Evolutionary conservation across 2,888 invertebrate species (phyloP).

Genomic region (Nymphalis c-album): DNA sequence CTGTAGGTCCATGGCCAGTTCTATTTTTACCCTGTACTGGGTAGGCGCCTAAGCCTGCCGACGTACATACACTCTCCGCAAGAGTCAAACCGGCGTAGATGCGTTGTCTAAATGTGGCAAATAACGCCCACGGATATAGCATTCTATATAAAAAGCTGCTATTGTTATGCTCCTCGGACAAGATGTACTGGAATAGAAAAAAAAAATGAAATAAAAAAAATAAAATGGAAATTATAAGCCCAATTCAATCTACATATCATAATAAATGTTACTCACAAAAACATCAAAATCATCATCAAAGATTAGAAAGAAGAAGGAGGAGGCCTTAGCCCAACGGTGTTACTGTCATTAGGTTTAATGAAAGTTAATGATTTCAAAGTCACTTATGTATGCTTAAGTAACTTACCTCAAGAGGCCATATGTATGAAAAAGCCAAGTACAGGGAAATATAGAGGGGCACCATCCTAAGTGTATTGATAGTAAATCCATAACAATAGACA

Average conservation of each 20-base stretch:
- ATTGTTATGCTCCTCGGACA: slow-evolving; percentile 88
- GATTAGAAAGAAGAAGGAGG: no score
- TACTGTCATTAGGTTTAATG: no score
- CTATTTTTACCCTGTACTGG: slow-evolving; percentile 87
- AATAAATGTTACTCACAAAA: neutral
- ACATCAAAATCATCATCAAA: no score
- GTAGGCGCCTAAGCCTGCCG: slow-evolving; percentile 95
- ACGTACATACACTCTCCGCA: slow-evolving; percentile 95
- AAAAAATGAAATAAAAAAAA: no score
- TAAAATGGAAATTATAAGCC: neutral
- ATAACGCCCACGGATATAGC: slow-evolving; percentile 92
- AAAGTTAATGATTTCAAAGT: no score
- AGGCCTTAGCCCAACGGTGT: no score
- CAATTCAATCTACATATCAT: neutral
- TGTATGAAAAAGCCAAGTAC: slow-evolving; percentile 84
- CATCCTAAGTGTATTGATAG: slow-evolving; percentile 84
- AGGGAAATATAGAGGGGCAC: slow-evolving; percentile 85
- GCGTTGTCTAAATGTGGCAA: slow-evolving; percentile 93
- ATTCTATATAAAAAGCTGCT: slow-evolving; percentile 89
- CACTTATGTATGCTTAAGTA: neutral
- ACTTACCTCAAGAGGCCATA: slow-evolving; percentile 89
- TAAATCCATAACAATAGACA: slow-evolving; percentile 82
- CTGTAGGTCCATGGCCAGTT: slow-evolving; percentile 92
- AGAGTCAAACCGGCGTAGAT: slow-evolving; percentile 94
- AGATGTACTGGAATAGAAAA: slow-evolving; percentile 85